Percentiles rank a stretch among this genome's conserved stretches.
Conservation (phyloP, 2,888 invertebrate genomes). For the Clitarchus hookeri region DNA sequence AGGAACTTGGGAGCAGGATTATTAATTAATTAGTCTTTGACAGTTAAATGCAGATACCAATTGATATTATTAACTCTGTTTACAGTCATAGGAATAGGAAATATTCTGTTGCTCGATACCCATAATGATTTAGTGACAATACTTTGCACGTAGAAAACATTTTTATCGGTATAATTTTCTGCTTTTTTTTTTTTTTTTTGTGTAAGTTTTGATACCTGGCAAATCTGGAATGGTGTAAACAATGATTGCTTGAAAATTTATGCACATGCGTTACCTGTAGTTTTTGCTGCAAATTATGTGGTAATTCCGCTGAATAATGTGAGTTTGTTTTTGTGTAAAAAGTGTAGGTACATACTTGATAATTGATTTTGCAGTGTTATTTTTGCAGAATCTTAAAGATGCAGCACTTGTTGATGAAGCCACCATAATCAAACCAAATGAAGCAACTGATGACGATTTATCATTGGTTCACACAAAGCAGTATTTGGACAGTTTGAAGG, state of each 20-base stretch:
- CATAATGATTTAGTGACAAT: too few relatives aligned
- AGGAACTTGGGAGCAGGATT: too few relatives aligned
- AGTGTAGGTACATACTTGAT: too few relatives aligned
- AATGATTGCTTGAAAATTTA: not conserved
- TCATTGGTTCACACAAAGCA: constrained; percentile 74
- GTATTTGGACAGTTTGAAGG: constrained; percentile 76
- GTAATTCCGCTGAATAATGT: not conserved
- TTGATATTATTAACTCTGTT: too few relatives aligned
- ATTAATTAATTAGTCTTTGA: too few relatives aligned
- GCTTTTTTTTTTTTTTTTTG: constrained; percentile 35
- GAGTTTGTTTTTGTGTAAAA: too few relatives aligned
- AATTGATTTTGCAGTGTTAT: not conserved
- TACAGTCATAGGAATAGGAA: too few relatives aligned
- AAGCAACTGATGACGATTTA: constrained; percentile 73
- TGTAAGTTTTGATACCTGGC: constrained; percentile 16
- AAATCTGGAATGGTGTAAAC: not conserved
- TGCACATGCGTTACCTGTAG: not conserved
- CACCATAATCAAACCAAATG: constrained; percentile 68
- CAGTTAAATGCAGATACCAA: too few relatives aligned
- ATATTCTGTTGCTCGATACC: too few relatives aligned
- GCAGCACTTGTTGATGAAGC: constrained; percentile 65
- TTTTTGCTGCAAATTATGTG: not conserved
- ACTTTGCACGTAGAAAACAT: constrained; percentile 10
- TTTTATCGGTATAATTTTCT: constrained; percentile 26
- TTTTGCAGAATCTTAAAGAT: constrained; percentile 62